phyloP scores from a whole-genome alignment of 1,140 invertebrate species.

The Microplitis mediator region DNA sequence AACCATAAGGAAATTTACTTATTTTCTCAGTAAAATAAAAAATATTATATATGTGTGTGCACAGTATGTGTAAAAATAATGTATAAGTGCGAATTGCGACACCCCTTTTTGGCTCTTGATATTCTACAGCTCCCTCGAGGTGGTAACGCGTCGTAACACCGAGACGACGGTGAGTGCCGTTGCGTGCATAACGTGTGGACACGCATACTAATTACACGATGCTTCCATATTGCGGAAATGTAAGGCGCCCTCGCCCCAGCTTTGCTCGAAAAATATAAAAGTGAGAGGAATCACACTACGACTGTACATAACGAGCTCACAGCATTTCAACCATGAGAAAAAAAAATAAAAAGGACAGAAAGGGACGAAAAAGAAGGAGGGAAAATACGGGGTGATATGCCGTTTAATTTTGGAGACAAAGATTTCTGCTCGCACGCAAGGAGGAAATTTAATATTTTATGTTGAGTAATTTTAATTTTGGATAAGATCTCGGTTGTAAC shows the following conservation, averaged over 20 bases:
- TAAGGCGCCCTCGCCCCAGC: slow-evolving; percentile 11
- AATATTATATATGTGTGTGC: neutral
- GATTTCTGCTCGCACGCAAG: no score
- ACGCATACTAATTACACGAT: slow-evolving; percentile 59
- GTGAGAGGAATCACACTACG: slow-evolving; percentile 18
- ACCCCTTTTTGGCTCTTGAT: slow-evolving; percentile 36
- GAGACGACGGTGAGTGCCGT: slow-evolving; percentile 35
- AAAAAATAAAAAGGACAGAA: slow-evolving; percentile 14
- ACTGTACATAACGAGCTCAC: slow-evolving; percentile 16
- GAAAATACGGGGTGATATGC: neutral
- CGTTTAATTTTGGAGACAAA: no score
- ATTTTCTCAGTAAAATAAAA: no score
- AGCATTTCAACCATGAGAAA: neutral
- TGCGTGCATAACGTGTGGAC: slow-evolving; percentile 53
- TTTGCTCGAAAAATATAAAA: slow-evolving; percentile 10
- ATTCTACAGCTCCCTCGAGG: neutral
- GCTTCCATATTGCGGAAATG: slow-evolving; percentile 50
- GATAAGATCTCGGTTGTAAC: neutral
- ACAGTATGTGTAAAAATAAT: slow-evolving; percentile 45
- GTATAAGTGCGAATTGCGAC: slow-evolving; percentile 61
- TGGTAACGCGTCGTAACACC: slow-evolving; percentile 6
- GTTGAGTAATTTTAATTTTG: no score
- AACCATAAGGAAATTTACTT: neutral
- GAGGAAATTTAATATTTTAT: neutral
- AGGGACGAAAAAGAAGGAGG: neutral